Conservation (phyloP, 2,888 invertebrate species). For the Sipha maydis region DNA sequence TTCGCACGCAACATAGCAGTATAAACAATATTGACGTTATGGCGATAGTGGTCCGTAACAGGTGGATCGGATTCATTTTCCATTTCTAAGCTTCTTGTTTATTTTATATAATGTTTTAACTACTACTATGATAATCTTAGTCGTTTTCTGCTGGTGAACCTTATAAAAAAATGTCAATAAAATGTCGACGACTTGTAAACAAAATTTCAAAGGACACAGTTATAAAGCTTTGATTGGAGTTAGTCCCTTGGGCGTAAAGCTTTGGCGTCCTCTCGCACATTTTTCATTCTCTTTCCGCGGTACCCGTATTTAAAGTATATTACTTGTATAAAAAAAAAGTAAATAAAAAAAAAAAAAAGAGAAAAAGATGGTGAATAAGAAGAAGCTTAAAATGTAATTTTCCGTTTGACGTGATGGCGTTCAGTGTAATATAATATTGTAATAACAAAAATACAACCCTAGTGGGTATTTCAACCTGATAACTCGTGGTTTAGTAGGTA, state of each 20-base stretch:
- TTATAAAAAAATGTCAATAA: slow-evolving; percentile 50
- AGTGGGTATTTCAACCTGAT: background rate
- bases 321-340: background rate
- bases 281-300: slow-evolving; percentile 34
- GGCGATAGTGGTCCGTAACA: background rate
- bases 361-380: background rate
- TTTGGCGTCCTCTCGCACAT: background rate
- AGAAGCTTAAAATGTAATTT: slow-evolving; percentile 43
- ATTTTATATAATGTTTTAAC: slow-evolving; percentile 14
- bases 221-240: slow-evolving; percentile 30
- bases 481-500: background rate
- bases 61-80: background rate
- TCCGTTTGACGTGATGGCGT: slow-evolving; percentile 38
- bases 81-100: background rate
- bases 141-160: slow-evolving; percentile 3
- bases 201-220: slow-evolving; percentile 43
- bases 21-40: no score
- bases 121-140: background rate
- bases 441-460: background rate
- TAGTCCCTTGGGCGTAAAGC: slow-evolving; percentile 28
- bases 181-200: slow-evolving; percentile 37
- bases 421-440: background rate
- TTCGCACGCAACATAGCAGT: no score
- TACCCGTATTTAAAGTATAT: slow-evolving; percentile 13
- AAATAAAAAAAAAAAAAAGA: background rate